A percentile compares a stretch with the other conserved stretches of the same genome.
phyloP scores from a whole-genome alignment of 2,888 invertebrate species.

The Corbicula japonica region DNA sequence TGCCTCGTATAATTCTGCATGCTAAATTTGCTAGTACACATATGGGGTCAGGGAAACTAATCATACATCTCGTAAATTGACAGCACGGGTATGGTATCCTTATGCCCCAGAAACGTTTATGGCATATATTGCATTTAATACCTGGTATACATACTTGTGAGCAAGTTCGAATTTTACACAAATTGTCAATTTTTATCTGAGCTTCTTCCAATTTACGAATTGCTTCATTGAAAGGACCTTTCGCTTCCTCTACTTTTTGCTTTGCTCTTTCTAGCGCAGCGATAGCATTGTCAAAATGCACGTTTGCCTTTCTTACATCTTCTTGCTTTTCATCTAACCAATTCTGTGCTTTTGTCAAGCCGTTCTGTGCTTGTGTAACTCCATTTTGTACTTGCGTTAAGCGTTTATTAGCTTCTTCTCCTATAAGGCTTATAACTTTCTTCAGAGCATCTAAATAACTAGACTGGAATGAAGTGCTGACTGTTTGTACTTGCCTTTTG shows the following conservation, averaged over 20 bases:
- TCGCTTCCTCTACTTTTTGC: conserved; percentile 55
- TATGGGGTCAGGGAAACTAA: conserved; percentile 53
- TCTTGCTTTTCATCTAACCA: conserved; percentile 58
- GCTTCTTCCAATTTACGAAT: conserved; percentile 51
- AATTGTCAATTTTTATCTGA: conserved; percentile 61
- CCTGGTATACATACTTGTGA: conserved; percentile 63
- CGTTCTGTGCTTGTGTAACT: conserved; percentile 40
- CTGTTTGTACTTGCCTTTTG: conserved; percentile 33
- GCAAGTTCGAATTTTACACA: conserved; percentile 63
- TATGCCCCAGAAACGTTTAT: conserved; percentile 32
- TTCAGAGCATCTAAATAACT: conserved; percentile 61
- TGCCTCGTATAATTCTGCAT: conserved; percentile 50
- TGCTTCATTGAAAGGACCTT: conserved; percentile 58
- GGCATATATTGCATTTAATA: conserved; percentile 55
- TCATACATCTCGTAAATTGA: conserved; percentile 56
- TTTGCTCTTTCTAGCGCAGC: conserved; percentile 48
- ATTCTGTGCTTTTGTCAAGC: conserved; percentile 51
- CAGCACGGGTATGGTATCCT: conserved; percentile 59
- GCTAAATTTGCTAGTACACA: conserved; percentile 54
- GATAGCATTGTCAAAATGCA: conserved; percentile 58
- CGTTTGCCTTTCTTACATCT: conserved; percentile 49
- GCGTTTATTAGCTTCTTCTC: conserved; percentile 55
- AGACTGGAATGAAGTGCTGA: conserved; percentile 43
- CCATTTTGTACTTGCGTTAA: conserved; percentile 49
- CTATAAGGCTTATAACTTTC: conserved; percentile 20